Evolutionary conservation across 2,113 vertebrate species (phyloP), one percentile per base, ranked within the genome.

Genomic region (Lota lota): DNA sequence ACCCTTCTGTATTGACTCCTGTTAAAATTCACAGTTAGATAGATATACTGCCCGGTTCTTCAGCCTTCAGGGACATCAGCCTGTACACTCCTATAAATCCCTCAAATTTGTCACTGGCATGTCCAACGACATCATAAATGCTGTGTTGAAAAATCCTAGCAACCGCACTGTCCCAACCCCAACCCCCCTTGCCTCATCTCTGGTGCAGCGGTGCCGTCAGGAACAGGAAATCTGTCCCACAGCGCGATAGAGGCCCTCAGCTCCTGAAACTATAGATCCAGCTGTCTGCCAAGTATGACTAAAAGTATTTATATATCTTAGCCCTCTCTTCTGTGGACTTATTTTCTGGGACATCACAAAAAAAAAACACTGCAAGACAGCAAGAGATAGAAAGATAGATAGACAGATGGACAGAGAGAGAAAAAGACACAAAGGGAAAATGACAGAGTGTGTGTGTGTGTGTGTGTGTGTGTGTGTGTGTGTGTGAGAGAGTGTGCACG

Each of bases 201-300:
- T 19, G 20, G 22, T 71, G 58, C 22, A 12, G 61, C 20, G 59
- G 58, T 33, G 28, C 5, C 8, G 67, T 66, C 64, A 10, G 20
- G 16, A 78, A 66, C 74, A 71, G 69, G 74, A 78, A 80, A 83
- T 78, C 64, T 28, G 20, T 77, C 75, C 85, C 60, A 54, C 56
- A 59, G 73, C 8, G 64, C 67, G 1, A 33, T 33, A 33, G 2
- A 33, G 65, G 74, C 40, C 70, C 59, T 68, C 61, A 40, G 68
- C 72, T 77, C 78, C 77, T 77, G 72, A 80, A 81, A 83, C 70
- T 72, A 74, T 79, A 81, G 68, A 82, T 77, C 80, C 73, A 53
- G 70, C 70, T 77, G 51, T 81, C 71, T 74, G 69, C 77, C 57
- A 72, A 75, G 79, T 73, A 84, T 60, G 74, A 64, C 72, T 24